These are phyloP conservation scores for Sylvia borin DNA, from an alignment of 2,797 vertebrate species.

Conservation along the genomic window DNA sequence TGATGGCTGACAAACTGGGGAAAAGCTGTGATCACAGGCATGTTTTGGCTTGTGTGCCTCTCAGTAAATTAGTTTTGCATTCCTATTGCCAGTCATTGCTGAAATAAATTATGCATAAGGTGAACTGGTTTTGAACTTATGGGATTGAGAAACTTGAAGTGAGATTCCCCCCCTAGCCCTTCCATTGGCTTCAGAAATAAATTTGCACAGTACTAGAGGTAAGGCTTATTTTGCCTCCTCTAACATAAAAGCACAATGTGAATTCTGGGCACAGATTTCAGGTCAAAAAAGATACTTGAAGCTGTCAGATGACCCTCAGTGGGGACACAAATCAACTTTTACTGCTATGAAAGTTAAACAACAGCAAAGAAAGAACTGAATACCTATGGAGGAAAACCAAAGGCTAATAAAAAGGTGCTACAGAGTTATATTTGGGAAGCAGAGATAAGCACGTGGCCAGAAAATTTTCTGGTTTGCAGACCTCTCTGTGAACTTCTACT, in stretches of 20 bases:
- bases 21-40: background rate
- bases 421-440: background rate
- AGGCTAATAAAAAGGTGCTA: background rate
- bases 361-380: background rate
- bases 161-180: background rate
- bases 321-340: background rate
- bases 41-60: background rate
- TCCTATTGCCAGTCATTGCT: background rate
- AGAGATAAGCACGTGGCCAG: background rate
- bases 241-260: background rate
- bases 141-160: background rate
- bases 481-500: background rate
- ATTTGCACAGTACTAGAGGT: background rate
- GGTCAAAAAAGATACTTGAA: background rate
- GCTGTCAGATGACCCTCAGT: background rate
- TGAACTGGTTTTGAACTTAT: background rate
- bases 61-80: background rate
- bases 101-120: background rate
- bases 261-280: background rate
- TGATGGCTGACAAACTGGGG: background rate
- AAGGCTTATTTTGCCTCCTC: background rate
- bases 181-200: background rate
- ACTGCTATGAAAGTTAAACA: background rate
- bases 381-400: background rate
- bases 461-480: background rate